Evolutionary conservation across 2,113 vertebrate genomes (phyloP).

Genomic region (Cromileptes altivelis): DNA sequence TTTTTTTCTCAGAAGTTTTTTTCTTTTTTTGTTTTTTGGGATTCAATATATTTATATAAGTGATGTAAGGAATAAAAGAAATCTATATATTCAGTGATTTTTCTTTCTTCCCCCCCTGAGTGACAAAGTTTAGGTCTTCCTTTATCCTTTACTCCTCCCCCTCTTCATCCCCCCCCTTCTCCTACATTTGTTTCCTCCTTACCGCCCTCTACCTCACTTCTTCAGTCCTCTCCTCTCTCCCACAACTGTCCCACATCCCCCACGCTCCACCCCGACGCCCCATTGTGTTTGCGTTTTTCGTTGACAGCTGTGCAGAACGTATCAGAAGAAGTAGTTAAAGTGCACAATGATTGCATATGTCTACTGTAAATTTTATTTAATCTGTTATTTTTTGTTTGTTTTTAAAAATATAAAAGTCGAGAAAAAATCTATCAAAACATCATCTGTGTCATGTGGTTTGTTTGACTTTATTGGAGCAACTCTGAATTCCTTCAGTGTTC

Average conservation of each 20-base stretch:
- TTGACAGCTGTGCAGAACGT: constrained; percentile 88
- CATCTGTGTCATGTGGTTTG: constrained; percentile 60
- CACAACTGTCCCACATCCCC: constrained; percentile 5
- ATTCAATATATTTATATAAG: constrained; percentile 90
- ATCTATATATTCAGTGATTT: constrained; percentile 89
- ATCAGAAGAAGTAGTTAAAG: constrained; percentile 88
- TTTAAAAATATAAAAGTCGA: constrained; percentile 90
- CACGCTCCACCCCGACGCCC: constrained; percentile 46
- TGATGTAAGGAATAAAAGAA: constrained; percentile 90
- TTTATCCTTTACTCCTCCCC: constrained; percentile 60
- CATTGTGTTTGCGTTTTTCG: constrained; percentile 83
- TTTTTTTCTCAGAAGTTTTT: constrained; percentile 72
- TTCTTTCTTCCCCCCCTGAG: constrained; percentile 71
- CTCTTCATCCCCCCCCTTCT: constrained; percentile 56
- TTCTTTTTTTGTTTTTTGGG: constrained; percentile 71
- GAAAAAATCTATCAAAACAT: constrained; percentile 77
- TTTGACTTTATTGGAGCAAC: constrained; percentile 18
- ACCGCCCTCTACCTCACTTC: constrained; percentile 82
- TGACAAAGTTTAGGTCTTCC: constrained; percentile 83
- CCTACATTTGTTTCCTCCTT: constrained; percentile 63
- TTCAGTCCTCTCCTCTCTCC: constrained; percentile 80
- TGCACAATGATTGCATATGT: constrained; percentile 90
- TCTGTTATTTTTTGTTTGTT: constrained; percentile 89
- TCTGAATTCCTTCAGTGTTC: no score
- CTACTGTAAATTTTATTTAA: constrained; percentile 91